Evolutionary conservation across 2,888 invertebrate genomes (phyloP).

Genomic region (Ectemnius lituratus): DNA sequence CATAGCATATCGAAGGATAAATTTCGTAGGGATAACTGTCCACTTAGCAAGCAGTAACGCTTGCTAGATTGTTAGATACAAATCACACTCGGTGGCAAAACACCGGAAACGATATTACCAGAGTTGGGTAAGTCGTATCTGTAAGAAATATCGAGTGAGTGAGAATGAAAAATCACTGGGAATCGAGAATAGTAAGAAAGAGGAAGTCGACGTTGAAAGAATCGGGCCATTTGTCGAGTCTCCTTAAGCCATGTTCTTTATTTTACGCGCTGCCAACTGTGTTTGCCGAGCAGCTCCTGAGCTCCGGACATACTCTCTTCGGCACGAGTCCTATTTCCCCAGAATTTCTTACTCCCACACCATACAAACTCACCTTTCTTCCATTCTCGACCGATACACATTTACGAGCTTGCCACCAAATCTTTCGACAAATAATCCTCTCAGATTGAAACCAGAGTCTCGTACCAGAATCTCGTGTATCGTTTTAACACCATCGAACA

Average conservation of each 20-base stretch:
- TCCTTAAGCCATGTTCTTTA: constrained; percentile 36
- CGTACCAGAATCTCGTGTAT: too few species aligned
- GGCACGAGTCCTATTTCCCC: constrained; percentile 61
- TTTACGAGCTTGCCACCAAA: not conserved
- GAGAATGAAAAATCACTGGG: not conserved
- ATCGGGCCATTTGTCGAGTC: constrained; percentile 5
- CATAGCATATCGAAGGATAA: too few species aligned
- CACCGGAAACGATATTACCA: not conserved
- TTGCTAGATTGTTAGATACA: not conserved
- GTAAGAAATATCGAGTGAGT: not conserved
- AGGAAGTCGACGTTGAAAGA: not conserved
- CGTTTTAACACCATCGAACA: too few species aligned
- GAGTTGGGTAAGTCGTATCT: not conserved
- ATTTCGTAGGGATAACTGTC: not conserved
- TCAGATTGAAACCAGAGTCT: too few species aligned
- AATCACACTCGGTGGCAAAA: not conserved
- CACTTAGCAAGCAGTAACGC: not conserved
- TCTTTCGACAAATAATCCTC: constrained; percentile 24
- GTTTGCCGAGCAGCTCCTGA: constrained; percentile 40
- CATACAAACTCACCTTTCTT: too few species aligned
- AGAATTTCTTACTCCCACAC: too few species aligned
- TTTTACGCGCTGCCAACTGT: constrained; percentile 23
- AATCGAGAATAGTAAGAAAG: not conserved
- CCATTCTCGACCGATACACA: constrained; percentile 11
- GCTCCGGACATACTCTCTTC: constrained; percentile 37